Evolutionary conservation across 1,140 invertebrate genomes (phyloP), one percentile per base, ranked within the genome.

Genomic region (Theocolax elegans): DNA sequence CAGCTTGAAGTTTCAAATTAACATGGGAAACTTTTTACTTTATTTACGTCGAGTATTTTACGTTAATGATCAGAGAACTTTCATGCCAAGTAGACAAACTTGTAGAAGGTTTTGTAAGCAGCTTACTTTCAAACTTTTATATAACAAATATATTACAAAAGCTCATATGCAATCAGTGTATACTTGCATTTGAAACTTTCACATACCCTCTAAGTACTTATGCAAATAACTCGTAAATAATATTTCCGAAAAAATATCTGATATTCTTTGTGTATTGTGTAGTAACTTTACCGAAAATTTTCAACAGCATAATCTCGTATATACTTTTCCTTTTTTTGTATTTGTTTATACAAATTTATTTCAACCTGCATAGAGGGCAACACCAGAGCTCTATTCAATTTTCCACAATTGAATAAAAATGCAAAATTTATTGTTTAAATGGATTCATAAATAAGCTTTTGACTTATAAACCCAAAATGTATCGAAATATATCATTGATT

Each of bases 51-150:
- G 38, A 31, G 19, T 38, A 46, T 46, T 58, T 54, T 35, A 44
- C 64, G 40, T n/a, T 58, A 67, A 67, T 51, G 38, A 67, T 46
- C 53, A 53, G 31, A 23, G 49, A 17, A 8, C 25, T 67, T 46
- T 44, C 40, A 56, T 67, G 40, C 53, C 53, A 58, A 56, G 54
- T 31, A 56, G 23, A 51, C 15, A 25, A 67, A 46, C 38, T 67
- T 67, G 23, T n/a, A 56, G 17, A 46, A 19, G 27, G 23, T 67
- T 46, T 58, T 15, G 19, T 35, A 58, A 58, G 38, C n/a, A 67
- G 27, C 53, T 58, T 35, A 56, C 17, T 46, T 67, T 29, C 8
- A 56, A 67, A 67, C 53, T 67, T 67, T 67, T 54, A 42, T 13
- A 1, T 17, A n/a, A 29, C 13, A 40, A 64, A 64, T 38, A 46